These are phyloP conservation scores for Ptychodera flava DNA, from an alignment of 35 echinoderm and acorn worm species.

Conservation along the genomic window DNA sequence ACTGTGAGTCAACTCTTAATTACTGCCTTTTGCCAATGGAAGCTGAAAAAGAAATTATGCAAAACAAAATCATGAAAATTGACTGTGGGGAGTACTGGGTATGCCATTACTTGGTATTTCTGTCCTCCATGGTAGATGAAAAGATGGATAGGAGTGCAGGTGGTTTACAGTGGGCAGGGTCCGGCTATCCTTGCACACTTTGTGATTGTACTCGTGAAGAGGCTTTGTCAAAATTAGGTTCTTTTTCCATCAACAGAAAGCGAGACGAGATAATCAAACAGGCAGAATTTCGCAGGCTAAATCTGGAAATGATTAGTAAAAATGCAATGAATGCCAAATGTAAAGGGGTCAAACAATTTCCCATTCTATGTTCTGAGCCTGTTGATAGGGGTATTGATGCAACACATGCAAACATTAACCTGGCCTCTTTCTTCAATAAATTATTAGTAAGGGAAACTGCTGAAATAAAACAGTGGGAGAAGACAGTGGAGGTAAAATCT, in stretches of 20 bases:
- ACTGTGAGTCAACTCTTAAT: not conserved
- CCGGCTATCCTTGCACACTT: too few species aligned
- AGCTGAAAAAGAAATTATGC: not conserved
- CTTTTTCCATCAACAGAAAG: constrained; percentile 7
- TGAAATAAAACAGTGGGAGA: constrained; percentile 12
- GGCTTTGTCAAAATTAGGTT: too few species aligned
- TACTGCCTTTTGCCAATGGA: constrained; percentile 3
- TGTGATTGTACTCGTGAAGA: too few species aligned
- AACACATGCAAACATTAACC: constrained; percentile 44
- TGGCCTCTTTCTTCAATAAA: constrained; percentile 42
- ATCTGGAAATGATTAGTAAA: constrained; percentile 21
- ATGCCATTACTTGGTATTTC: not conserved
- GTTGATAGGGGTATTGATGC: constrained; percentile 25
- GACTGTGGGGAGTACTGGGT: not conserved
- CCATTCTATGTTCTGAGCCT: not conserved
- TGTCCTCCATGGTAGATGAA: constrained; percentile 27
- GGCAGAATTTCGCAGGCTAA: constrained; percentile 5
- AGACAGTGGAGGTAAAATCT: not conserved
- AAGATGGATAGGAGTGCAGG: constrained; percentile 6
- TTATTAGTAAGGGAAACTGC: constrained; percentile 26
- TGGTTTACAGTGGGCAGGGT: too few species aligned
- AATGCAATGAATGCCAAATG: not conserved
- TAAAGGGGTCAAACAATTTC: constrained; percentile 13
- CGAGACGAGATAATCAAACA: not conserved
- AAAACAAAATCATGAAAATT: constrained; percentile 11